Base-by-base conservation (phyloP, 1,140 invertebrate genomes). In the Aphaenogaster ashmeadi region DNA sequence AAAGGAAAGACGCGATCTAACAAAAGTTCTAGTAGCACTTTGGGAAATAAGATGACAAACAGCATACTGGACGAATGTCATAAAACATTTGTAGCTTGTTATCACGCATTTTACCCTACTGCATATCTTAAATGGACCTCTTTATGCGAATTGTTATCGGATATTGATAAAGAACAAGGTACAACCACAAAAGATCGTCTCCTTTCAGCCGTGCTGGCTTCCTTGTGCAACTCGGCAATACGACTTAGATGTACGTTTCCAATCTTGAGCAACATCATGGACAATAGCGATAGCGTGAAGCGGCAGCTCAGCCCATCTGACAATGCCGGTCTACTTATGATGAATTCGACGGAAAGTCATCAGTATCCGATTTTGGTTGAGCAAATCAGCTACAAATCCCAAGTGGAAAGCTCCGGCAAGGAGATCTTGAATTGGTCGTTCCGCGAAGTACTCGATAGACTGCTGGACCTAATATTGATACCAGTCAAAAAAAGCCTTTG, bases 81-180 rank as follows among this genome's bases (percentile, higher is more conserved):
- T 91, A 96, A 97, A 75, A 99, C 98, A 11, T 99, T 99, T 94
- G 97, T 98, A 3, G 96, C 97, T 3, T 99, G 99, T 94, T 99
- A 99, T 93, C 98, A 99, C 95, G 98, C 98, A 0, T 99, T 99
- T 95, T 99, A 99, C 95, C 99, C 99, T 0, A 99, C 98, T 1
- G 98, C 98, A 0, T 97, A 97, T 81, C 96, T 99, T 27, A 99
- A 99, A 94, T 99, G 99, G 99, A 97, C 97, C 81, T 98, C 98
- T 92, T 94, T 99, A 0, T 99, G 98, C 95, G 98, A 99, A 93
- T 94, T 99, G 18, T 95, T 99, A 27, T 96, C 96, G 58, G 96
- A 98, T 92, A 97, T 98, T 87, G 97, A 98, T 90, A 97, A 94
- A 89, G 94, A 95, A 80, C 93, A 95, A 88, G 95, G 95, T 1